Evolutionary conservation across 2,888 invertebrate species (phyloP), one percentile per base, ranked within the genome.

Genomic region (Chrysodeixis includens): DNA sequence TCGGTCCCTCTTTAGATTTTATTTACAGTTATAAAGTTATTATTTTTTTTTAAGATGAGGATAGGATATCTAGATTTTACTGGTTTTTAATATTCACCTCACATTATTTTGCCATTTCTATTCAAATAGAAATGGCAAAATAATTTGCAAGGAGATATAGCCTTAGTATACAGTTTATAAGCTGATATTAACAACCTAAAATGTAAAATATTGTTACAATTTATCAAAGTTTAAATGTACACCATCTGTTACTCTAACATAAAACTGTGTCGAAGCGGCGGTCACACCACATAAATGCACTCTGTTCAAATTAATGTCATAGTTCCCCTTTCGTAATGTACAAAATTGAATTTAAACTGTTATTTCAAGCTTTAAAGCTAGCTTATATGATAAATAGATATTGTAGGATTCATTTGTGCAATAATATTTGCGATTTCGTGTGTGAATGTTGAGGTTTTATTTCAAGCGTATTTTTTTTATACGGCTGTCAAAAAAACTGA

Each of bases 211-310:
- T 10, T 3, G 10, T 8, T 32, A 32, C 10, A 32, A 32, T 40
- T 40, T n/a, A 40, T 40, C 35, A 35, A 40, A 40, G 40, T 40
- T 40, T n/a, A 6, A n/a, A 5, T 2, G 5, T n/a, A 26, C n/a
- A 40, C 40, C 35, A 35, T 35, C 14, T 40, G 40, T 40, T 40
- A 40, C 40, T 40, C n/a, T 5, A 40, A n/a, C n/a, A n/a, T 40
- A 14, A 40, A 40, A 40, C 40, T 40, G n/a, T 40, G 40, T 40
- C n/a, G n/a, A 40, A 40, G 40, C 40, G n/a, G 40, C n/a, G n/a
- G 40, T 40, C n/a, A n/a, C n/a, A 40, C 40, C 40, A n/a, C 40
- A 40, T n/a, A n/a, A 40, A n/a, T 40, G 40, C n/a, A 40, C 40
- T 40, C 40, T n/a, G 40, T 40, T 40, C 6, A 40, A 40, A 40